Evolutionary conservation across 2,888 invertebrate species (phyloP), one percentile per base, ranked within the genome.

Genomic region (Pyrochroa serraticornis): DNA sequence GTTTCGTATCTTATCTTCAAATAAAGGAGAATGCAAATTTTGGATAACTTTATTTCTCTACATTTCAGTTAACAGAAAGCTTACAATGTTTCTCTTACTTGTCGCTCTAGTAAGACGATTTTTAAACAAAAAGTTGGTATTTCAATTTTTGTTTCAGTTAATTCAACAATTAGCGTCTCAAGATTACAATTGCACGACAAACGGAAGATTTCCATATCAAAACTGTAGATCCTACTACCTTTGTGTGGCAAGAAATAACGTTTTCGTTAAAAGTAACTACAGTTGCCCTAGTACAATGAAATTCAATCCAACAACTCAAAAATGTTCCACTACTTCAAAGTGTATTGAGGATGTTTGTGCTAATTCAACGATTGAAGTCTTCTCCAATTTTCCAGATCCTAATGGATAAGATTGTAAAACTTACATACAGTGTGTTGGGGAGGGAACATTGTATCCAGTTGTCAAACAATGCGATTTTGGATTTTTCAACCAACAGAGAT

Each of bases 201-300:
- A 52, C 6, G 62, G 62, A 36, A 56, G 53, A 22, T 62, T 56
- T 31, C 14, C 57, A 9, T 62, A 57, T 31, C n/a, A 37, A 32
- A 60, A 62, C 31, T 62, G 62, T 32, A 42, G 62, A 13, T 43
- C 56, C 6, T 62, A 57, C 36, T 62, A 62, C 41, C 41, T 62
- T 9, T 62, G 62, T 33, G 50, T 36, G 0, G 37, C 36, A 13
- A 60, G 60, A 46, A 56, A 53, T 32, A 57, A 60, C 1, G 50
- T 32, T 9, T 62, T 49, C 30, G 56, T 62, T 1, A 55, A 51
- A 42, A 60, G 59, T 42, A 48, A 62, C 51, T 62, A 62, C 50
- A 60, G 60, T 41, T 61, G 58, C 41, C 62, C 62, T 7, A 51
- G 46, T 30, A 59, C 36, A 35, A 54, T 43, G 38, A 49, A 48